A percentile compares a stretch with the other conserved stretches of the same genome.
These are phyloP conservation scores for Caiman crocodilus DNA, from an alignment of 2,797 vertebrate genomes.

Conservation along the genomic window DNA sequence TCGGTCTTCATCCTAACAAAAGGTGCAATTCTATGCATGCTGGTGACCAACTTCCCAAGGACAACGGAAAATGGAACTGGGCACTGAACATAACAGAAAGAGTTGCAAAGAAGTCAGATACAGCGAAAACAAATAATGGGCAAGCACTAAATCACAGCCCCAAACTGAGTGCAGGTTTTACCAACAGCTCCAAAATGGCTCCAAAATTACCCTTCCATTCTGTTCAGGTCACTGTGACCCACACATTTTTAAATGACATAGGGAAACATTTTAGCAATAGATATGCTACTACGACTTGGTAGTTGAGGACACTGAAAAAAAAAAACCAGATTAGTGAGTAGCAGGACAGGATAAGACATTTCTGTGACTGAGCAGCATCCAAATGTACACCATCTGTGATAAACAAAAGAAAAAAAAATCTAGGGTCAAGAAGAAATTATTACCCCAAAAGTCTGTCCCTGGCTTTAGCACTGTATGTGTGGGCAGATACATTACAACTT, in stretches of 20 bases:
- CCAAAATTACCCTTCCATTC: background rate
- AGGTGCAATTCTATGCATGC: slow-evolving; percentile 33
- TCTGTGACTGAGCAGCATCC: slow-evolving; percentile 25
- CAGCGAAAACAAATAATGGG: background rate
- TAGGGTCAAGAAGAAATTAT: slow-evolving; percentile 23
- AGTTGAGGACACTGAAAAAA: background rate
- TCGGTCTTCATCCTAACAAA: background rate
- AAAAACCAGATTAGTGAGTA: background rate
- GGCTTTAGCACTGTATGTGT: background rate
- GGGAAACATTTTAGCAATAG: slow-evolving; percentile 54
- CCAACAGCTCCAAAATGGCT: background rate
- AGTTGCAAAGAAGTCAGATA: background rate
- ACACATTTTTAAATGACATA: slow-evolving; percentile 33
- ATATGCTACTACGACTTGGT: slow-evolving; percentile 50
- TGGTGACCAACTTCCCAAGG: slow-evolving; percentile 51
- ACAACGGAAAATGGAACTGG: slow-evolving; percentile 14
- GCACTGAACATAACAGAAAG: slow-evolving; percentile 34
- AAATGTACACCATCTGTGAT: slow-evolving; percentile 35
- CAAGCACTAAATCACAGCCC: background rate
- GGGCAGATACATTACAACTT: background rate
- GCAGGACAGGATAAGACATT: slow-evolving; percentile 46
- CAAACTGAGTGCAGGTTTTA: background rate
- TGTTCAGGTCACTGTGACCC: background rate
- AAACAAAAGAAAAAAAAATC: slow-evolving; percentile 30
- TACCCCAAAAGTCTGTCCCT: background rate